Evolutionary conservation across 2,888 invertebrate species (phyloP), one percentile per base, ranked within the genome.

Genomic region (Geotrupes spiniger): DNA sequence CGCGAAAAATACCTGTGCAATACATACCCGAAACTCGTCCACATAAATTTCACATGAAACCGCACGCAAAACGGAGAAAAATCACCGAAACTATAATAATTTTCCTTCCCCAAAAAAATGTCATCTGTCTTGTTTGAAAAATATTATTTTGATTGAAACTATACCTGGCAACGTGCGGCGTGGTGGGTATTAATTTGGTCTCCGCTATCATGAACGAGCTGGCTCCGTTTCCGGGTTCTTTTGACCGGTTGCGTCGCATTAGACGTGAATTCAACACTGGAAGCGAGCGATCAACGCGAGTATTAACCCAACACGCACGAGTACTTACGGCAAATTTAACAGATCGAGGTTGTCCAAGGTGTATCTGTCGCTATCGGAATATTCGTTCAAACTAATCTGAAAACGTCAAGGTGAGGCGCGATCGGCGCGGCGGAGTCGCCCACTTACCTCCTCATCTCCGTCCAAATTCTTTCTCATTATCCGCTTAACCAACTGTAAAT

Each of bases 301-400:
- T 17, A 39, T 12, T 5, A 2, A 4, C 4, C n/a, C 3, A 12
- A 29, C 4, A 12, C 10, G 33, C 2, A 14, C 12, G n/a, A 15
- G 9, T 50, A 54, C 59, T 56, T 63, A 73, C 73, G 68, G 65
- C 54, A 71, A 64, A 65, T 72, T 71, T 56, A 71, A 61, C 44
- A 71, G 62, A 64, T 71, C 70, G 49, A 69, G 58, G 51, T 70
- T 63, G 50, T 66, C 65, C 52, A 69, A 61, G 51, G 61, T 63
- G 46, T 63, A 60, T 49, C 59, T 63, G 57, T 68, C 69, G 58
- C 61, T 63, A 49, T 66, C 66, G 40, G 64, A 63, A 40, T 37
- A 50, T 37, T 62, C 62, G 28, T 58, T 59, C 46, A 54, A 48
- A 54, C 53, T 58, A 47, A 58, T 59, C 68, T 67, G n/a, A 54